Conservation (phyloP, 2,113 vertebrate genomes). For the Chunga burmeisteri region DNA sequence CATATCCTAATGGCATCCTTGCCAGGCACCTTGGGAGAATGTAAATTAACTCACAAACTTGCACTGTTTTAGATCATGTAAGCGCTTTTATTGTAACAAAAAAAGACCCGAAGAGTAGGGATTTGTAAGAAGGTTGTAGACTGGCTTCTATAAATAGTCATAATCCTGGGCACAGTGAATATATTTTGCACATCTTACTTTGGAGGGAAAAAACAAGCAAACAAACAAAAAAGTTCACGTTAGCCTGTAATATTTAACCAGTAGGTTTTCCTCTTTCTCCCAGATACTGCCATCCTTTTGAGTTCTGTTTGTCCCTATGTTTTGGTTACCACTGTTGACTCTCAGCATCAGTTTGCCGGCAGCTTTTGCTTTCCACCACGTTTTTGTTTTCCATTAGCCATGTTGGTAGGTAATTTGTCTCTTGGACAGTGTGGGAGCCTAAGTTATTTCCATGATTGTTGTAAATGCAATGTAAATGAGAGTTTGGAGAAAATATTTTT, state of each 20-base stretch:
- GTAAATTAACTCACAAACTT: slow-evolving; percentile 82
- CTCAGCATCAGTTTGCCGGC: slow-evolving; percentile 52
- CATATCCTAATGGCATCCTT: slow-evolving; percentile 83
- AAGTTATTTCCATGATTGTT: slow-evolving; percentile 82
- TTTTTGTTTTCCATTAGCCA: slow-evolving; percentile 18
- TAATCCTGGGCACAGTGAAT: slow-evolving; percentile 73
- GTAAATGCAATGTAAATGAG: slow-evolving; percentile 98
- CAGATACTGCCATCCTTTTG: slow-evolving; percentile 6
- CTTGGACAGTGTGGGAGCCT: slow-evolving; percentile 71
- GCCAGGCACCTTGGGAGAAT: slow-evolving; percentile 72
- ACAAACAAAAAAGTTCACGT: slow-evolving; percentile 31
- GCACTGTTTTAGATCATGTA: slow-evolving; percentile 74
- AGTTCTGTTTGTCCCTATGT: neutral
- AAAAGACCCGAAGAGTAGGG: neutral
- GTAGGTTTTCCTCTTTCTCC: slow-evolving; percentile 63
- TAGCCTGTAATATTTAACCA: slow-evolving; percentile 59
- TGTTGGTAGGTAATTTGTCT: slow-evolving; percentile 64
- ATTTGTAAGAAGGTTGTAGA: slow-evolving; percentile 45
- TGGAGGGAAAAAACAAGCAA: neutral
- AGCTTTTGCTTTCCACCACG: slow-evolving; percentile 55
- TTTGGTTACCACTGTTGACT: slow-evolving; percentile 54
- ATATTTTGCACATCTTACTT: slow-evolving; percentile 83
- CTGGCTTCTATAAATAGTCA: slow-evolving; percentile 63
- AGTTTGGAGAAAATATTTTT: slow-evolving; percentile 90
- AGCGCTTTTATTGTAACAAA: slow-evolving; percentile 70